Evolutionary conservation across 2,888 invertebrate species (phyloP), one percentile per base, ranked within the genome.

Genomic region (Ypsolopha scabrella): DNA sequence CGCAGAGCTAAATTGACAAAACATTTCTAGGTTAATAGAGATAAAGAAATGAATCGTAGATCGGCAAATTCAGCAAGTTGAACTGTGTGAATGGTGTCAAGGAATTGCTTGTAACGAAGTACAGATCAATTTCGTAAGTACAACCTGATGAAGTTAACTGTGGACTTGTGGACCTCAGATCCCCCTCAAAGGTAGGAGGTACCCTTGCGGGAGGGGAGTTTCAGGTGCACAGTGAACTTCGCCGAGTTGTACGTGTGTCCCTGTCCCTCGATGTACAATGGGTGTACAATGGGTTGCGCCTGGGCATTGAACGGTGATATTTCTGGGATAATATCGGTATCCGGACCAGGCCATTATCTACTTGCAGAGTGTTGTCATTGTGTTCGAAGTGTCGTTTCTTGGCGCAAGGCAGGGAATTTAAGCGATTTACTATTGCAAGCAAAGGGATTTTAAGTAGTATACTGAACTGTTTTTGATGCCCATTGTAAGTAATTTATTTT

Each of bases 41-140:
- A 24, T 24, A 24, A 24, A 24, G 24, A 24, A 24, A 24, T 24
- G 24, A 24, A 24, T 24, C 24, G 24, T 24, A 24, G 24, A 24
- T 24, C 24, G 13, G n/a, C 38, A 38, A 38, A 6, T 38, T n/a
- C 24, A 43, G n/a, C 38, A 38, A 38, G n/a, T 38, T n/a, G 38
- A 10, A 38, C 38, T 13, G 43, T 60, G 60, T 52, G 60, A 68
- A 65, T 51, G 59, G 61, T 67, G 70, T 67, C 70, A 70, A 64
- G 70, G 70, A 65, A 63, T 51, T 60, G 57, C 60, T 60, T 60
- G 62, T 59, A 39, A 6, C 39, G 6, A 24, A 24, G 24, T 39
- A 11, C n/a, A 10, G 6, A 11, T 39, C 39, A 39, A 39, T 39
- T 39, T 39, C 11, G 39, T 39, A 39, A 39, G 24, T 39, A 39